Conservation (phyloP, 2,113 vertebrate genomes). For the Arenaria interpres region DNA sequence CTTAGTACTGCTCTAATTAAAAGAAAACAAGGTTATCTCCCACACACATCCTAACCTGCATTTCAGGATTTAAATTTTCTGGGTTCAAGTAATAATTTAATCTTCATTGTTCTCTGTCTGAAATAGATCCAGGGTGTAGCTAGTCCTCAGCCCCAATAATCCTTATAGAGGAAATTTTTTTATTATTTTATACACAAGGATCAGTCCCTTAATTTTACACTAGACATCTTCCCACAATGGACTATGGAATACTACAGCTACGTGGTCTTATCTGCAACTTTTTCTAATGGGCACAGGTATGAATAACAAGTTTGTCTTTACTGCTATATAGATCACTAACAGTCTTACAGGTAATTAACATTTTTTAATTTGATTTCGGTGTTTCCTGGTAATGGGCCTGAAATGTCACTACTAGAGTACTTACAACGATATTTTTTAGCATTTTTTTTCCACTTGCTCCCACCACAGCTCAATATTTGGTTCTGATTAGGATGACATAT, state of each 20-base stretch:
- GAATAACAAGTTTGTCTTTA: not conserved
- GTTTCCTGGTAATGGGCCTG: not conserved
- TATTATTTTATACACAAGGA: not conserved
- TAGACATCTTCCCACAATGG: not conserved
- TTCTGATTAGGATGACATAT: not conserved
- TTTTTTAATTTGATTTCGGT: not conserved
- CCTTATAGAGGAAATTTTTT: not conserved
- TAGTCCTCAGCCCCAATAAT: not conserved
- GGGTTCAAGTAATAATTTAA: not conserved
- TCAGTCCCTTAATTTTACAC: not conserved
- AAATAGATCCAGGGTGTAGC: not conserved
- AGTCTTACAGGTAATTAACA: not conserved
- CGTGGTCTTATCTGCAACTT: not conserved
- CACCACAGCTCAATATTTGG: not conserved
- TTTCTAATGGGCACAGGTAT: not conserved
- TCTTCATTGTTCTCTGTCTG: not conserved
- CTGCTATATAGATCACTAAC: not conserved
- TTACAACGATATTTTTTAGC: not conserved
- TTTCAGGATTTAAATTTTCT: not conserved
- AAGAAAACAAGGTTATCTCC: not conserved
- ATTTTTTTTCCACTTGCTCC: not conserved
- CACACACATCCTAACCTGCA: not conserved
- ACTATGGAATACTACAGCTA: not conserved
- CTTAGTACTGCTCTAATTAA: not conserved
- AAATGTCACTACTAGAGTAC: slow-evolving; percentile 24